Conservation (phyloP, 2,797 vertebrate species). For the Helicolenus hilgendorfi region DNA sequence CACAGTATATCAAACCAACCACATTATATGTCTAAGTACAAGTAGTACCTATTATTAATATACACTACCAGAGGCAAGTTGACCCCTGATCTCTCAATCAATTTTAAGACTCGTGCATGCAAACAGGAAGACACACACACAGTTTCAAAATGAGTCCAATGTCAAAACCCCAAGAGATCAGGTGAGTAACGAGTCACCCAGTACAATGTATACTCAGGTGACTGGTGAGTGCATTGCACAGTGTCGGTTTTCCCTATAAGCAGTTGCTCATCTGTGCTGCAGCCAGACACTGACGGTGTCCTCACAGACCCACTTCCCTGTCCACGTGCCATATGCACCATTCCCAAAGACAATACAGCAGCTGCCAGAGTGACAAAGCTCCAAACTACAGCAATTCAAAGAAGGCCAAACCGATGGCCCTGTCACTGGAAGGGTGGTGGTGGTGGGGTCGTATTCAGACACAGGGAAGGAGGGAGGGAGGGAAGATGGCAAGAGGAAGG, state of each 20-base stretch:
- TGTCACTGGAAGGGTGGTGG: conserved; percentile 55
- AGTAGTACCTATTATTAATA: neutral
- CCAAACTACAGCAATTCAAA: conserved; percentile 71
- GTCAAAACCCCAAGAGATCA: neutral
- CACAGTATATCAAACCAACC: neutral
- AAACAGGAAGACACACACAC: neutral
- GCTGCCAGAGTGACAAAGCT: conserved; percentile 85
- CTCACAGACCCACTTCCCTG: conserved; percentile 48
- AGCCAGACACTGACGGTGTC: conserved; percentile 40
- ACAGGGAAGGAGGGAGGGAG: conserved; percentile 22
- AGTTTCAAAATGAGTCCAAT: conserved; percentile 7
- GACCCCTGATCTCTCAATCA: conserved; percentile 8
- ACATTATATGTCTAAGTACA: neutral
- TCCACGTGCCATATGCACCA: conserved; percentile 82
- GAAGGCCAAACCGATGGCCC: conserved; percentile 53
- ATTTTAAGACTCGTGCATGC: neutral
- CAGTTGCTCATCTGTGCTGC: conserved; percentile 17
- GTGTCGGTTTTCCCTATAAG: conserved; percentile 29
- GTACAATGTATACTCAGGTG: conserved; percentile 7
- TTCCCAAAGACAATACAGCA: conserved; percentile 85
- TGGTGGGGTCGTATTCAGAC: conserved; percentile 49
- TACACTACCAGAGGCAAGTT: neutral
- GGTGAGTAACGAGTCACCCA: neutral
- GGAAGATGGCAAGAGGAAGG: conserved; percentile 17
- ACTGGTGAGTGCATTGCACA: conserved; percentile 15